phyloP scores from a whole-genome alignment of 1,140 invertebrate species.

The Aphaenogaster floridana region DNA sequence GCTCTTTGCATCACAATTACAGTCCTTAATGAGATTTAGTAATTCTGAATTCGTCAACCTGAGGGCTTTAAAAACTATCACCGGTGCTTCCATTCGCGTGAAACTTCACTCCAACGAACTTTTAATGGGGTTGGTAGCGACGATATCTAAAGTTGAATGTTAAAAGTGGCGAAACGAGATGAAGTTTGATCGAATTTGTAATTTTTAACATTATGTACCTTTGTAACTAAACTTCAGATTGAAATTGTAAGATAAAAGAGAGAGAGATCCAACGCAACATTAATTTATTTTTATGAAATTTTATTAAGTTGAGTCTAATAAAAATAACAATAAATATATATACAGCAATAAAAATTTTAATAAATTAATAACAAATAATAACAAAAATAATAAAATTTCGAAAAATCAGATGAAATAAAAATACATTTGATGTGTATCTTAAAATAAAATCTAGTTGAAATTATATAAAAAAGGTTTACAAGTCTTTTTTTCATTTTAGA shows the following conservation, averaged over 20 bases:
- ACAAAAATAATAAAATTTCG: neutral
- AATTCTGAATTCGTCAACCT: constrained; percentile 29
- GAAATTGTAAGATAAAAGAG: neutral
- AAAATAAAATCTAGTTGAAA: neutral
- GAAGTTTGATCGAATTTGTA: constrained; percentile 46
- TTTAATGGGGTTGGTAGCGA: constrained; percentile 36
- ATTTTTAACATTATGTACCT: constrained; percentile 28
- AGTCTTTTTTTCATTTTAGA: neutral
- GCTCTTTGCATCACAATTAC: constrained; percentile 23
- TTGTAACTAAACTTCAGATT: constrained; percentile 27
- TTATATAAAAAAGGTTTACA: neutral
- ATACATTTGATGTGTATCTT: neutral
- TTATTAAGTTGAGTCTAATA: neutral
- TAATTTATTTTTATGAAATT: constrained; percentile 2
- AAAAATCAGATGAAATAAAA: neutral
- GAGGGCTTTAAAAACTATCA: constrained; percentile 42
- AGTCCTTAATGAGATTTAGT: constrained; percentile 38
- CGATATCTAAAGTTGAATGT: constrained; percentile 36
- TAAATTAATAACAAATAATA: neutral
- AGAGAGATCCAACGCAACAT: neutral
- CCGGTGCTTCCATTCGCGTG: neutral
- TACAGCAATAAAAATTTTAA: neutral
- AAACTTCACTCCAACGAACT: constrained; percentile 34
- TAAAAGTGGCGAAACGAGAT: constrained; percentile 36
- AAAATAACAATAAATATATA: constrained; percentile 2